Conservation (phyloP, 2,113 vertebrate genomes). For the Aspidoscelis tigris region DNA sequence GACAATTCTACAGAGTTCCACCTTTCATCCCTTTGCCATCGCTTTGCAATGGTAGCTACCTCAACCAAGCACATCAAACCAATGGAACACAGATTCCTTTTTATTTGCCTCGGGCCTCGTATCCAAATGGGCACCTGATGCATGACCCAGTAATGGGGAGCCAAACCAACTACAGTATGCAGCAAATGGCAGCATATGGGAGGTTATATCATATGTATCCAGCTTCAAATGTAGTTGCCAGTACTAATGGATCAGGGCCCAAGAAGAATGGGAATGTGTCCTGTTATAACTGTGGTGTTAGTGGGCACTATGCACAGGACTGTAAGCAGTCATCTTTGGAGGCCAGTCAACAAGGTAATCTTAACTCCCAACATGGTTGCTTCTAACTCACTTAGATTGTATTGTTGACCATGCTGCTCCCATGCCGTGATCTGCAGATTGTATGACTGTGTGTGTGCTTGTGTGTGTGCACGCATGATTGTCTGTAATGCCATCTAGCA, state of each 20-base stretch:
- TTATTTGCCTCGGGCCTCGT: slow-evolving; percentile 85
- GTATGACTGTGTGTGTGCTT: slow-evolving; percentile 63
- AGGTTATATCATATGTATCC: slow-evolving; percentile 85
- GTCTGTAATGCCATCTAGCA: slow-evolving; percentile 56
- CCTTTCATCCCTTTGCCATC: slow-evolving; percentile 88
- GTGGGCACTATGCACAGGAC: slow-evolving; percentile 92
- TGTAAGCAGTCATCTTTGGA: slow-evolving; percentile 94
- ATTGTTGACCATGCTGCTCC: slow-evolving; percentile 63
- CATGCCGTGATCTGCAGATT: slow-evolving; percentile 50
- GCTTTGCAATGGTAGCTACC: slow-evolving; percentile 93
- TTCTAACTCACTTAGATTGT: slow-evolving; percentile 71
- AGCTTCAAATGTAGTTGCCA: slow-evolving; percentile 81
- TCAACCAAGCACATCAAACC: slow-evolving; percentile 91
- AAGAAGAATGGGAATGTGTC: slow-evolving; percentile 95
- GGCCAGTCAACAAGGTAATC: slow-evolving; percentile 91
- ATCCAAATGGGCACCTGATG: slow-evolving; percentile 80
- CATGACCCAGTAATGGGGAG: slow-evolving; percentile 90
- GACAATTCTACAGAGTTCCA: slow-evolving; percentile 88
- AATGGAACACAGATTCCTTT: slow-evolving; percentile 87
- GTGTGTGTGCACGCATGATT: slow-evolving; percentile 58
- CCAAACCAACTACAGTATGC: slow-evolving; percentile 89
- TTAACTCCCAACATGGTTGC: slow-evolving; percentile 79
- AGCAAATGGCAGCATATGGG: slow-evolving; percentile 89
- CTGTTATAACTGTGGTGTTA: slow-evolving; percentile 94
- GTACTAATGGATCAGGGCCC: slow-evolving; percentile 80